Conservation (phyloP, 2,797 vertebrate species). For the Peromyscus nudipes region DNA sequence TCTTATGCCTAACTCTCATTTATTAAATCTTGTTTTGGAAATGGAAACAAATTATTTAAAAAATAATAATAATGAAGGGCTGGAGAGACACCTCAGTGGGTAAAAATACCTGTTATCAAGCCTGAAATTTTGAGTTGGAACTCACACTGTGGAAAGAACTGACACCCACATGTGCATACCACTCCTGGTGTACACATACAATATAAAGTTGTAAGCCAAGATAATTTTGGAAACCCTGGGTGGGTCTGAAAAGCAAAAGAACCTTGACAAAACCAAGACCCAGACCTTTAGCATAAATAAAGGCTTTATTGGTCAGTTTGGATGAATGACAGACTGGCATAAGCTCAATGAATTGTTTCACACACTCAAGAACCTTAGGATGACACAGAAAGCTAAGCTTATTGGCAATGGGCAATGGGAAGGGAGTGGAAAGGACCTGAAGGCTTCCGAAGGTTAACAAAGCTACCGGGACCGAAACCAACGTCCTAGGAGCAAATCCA, state of each 20-base stretch:
- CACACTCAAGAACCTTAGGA: not conserved
- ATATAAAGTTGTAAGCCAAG: not conserved
- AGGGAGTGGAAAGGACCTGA: constrained; percentile 8
- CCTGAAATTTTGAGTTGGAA: not conserved
- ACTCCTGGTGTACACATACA: not conserved
- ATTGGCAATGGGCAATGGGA: not conserved
- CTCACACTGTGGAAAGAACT: not conserved
- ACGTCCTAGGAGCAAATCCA: constrained; percentile 91
- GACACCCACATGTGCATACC: not conserved
- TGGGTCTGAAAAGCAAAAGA: not conserved
- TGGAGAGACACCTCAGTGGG: not conserved
- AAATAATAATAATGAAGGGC: not conserved
- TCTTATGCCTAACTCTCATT: not conserved
- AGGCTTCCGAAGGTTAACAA: constrained; percentile 42
- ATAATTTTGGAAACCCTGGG: not conserved
- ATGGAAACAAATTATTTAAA: constrained; percentile 13
- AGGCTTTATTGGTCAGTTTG: constrained; percentile 77
- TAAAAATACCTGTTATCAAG: not conserved
- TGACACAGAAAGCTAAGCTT: constrained; percentile 44
- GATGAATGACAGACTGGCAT: constrained; percentile 53
- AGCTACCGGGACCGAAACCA: constrained; percentile 87
- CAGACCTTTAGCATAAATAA: constrained; percentile 82
- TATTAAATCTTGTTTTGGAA: constrained; percentile 37
- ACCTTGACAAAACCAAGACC: constrained; percentile 54
- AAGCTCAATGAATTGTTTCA: constrained; percentile 51